phyloP scores from a whole-genome alignment of 2,888 invertebrate genomes.

The Polia nebulosa region DNA sequence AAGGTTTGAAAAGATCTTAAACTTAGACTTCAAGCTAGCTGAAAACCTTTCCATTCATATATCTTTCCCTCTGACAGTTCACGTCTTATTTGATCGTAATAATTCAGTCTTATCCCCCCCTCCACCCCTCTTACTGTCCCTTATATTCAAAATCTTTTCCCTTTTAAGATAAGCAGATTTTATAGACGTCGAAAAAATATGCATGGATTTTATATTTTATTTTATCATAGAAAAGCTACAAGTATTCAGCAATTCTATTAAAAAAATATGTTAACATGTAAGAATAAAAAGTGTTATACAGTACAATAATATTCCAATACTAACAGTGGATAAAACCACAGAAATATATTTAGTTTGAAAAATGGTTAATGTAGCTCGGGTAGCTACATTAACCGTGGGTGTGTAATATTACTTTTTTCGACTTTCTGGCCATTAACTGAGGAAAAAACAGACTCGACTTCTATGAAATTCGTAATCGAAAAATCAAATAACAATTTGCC shows the following conservation, averaged over 20 bases:
- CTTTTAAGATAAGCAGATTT: conserved; percentile 30
- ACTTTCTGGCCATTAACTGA: background rate
- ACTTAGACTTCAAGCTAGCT: background rate
- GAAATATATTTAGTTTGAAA: background rate
- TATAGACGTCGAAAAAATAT: conserved; percentile 3
- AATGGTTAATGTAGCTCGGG: too few relatives aligned
- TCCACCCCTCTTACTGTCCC: conserved; percentile 3
- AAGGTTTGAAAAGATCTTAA: background rate
- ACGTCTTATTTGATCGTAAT: conserved; percentile 52
- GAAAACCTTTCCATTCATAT: conserved; percentile 38
- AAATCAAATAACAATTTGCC: background rate
- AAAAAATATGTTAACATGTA: too few relatives aligned
- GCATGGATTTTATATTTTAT: background rate
- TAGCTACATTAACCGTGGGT: too few relatives aligned
- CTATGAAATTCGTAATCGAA: background rate
- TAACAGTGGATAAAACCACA: background rate
- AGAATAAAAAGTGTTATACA: too few relatives aligned
- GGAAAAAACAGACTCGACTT: background rate
- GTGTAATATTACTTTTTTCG: background rate
- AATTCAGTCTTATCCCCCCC: conserved; percentile 51
- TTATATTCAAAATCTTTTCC: conserved; percentile 41
- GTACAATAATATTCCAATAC: background rate
- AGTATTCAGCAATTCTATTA: too few relatives aligned
- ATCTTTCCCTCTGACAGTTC: conserved; percentile 44
- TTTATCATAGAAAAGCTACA: background rate